A percentile compares a stretch with the other conserved stretches of the same genome.
Conservation (phyloP, 1,140 invertebrate species). For the Neodiprion pinetum region DNA sequence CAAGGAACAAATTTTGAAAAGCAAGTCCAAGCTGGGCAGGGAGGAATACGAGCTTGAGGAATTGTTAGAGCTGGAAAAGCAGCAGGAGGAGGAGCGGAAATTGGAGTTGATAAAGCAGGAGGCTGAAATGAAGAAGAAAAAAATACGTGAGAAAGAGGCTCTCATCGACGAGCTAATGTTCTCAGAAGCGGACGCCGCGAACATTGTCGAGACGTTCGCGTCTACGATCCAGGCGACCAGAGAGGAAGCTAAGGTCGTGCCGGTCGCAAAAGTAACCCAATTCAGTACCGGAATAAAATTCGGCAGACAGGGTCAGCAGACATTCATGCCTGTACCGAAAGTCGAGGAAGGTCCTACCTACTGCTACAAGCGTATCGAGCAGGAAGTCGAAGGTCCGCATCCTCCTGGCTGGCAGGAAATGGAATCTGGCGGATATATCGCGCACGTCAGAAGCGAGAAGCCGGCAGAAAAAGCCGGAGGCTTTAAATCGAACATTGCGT, state of each 20-base stretch:
- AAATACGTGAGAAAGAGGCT: conserved; percentile 86
- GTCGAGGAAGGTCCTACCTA: conserved; percentile 79
- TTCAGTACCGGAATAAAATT: conserved; percentile 87
- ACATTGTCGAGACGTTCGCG: conserved; percentile 86
- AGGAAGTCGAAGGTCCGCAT: conserved; percentile 75
- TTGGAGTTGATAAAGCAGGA: conserved; percentile 71
- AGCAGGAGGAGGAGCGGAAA: conserved; percentile 71
- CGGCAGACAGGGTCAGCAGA: conserved; percentile 62
- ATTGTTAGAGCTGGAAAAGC: conserved; percentile 85
- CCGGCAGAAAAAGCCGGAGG: conserved; percentile 86
- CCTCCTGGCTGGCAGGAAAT: conserved; percentile 74
- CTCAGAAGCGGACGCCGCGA: conserved; percentile 85
- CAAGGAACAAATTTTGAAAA: conserved; percentile 88
- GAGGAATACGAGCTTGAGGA: conserved; percentile 85
- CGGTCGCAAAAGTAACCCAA: conserved; percentile 66
- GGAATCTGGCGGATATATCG: conserved; percentile 73
- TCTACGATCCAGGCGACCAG: conserved; percentile 70
- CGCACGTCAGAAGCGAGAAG: conserved; percentile 76
- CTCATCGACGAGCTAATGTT: conserved; percentile 95
- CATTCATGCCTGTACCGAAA: conserved; percentile 72
- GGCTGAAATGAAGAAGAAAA: conserved; percentile 80
- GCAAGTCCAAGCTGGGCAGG: conserved; percentile 76
- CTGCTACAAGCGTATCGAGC: conserved; percentile 68
- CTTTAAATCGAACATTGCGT: conserved; percentile 82
- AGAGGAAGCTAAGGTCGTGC: conserved; percentile 66